Evolutionary conservation across 2,888 invertebrate genomes (phyloP).

Genomic region (Erebia epiphron): DNA sequence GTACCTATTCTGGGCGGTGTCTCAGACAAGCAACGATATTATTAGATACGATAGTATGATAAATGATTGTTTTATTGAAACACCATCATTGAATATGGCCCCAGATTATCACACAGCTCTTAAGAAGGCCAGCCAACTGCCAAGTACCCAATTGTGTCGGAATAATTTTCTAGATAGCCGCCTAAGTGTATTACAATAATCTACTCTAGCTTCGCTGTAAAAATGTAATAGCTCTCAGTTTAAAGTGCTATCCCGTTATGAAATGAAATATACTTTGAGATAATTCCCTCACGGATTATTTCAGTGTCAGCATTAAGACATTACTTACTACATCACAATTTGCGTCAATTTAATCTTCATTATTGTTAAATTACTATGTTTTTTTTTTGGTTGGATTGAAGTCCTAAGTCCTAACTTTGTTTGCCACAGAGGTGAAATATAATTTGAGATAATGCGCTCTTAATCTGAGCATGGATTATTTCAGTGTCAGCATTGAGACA

Average conservation of each 20-base stretch:
- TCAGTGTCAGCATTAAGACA: constrained; percentile 5
- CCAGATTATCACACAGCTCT: neutral
- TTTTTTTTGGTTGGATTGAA: too few species aligned
- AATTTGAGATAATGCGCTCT: neutral
- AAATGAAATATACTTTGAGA: neutral
- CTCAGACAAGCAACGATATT: too few species aligned
- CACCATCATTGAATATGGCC: too few species aligned
- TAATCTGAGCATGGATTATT: neutral
- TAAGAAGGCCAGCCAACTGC: neutral
- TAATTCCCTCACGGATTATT: neutral
- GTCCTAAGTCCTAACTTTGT: too few species aligned
- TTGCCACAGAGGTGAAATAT: too few species aligned
- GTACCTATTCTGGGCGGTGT: too few species aligned
- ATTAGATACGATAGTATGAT: too few species aligned
- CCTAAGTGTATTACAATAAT: constrained; percentile 9
- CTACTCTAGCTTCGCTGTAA: constrained; percentile 4
- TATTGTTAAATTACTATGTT: neutral
- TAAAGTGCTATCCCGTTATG: neutral
- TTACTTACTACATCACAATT: neutral
- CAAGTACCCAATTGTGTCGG: neutral
- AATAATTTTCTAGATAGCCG: neutral
- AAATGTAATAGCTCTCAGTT: neutral
- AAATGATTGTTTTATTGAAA: too few species aligned
- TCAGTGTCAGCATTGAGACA: neutral
- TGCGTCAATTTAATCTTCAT: neutral